Conservation (phyloP, 2,113 vertebrate species). For the Microtus richardsoni region DNA sequence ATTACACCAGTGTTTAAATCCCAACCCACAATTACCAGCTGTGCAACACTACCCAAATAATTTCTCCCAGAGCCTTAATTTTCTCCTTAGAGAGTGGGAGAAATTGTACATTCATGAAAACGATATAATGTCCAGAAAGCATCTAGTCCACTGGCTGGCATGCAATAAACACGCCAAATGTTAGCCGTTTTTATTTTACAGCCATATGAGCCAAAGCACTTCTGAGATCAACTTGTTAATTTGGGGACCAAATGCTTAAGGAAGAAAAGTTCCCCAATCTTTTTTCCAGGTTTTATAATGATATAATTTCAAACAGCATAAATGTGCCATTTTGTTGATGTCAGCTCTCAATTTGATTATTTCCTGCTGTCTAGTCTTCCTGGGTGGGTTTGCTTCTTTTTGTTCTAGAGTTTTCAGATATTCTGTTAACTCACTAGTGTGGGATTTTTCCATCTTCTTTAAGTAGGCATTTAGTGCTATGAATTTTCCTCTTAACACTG, state of each 20-base stretch:
- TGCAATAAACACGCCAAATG: not conserved
- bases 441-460: too few relatives aligned
- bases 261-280: not conserved
- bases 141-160: not conserved
- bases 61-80: not conserved
- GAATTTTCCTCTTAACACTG: too few relatives aligned
- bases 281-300: too few relatives aligned
- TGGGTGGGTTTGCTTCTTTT: too few relatives aligned
- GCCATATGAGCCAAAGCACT: not conserved
- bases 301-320: too few relatives aligned
- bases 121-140: not conserved
- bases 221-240: not conserved
- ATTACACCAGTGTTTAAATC: conserved; percentile 6
- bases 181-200: not conserved
- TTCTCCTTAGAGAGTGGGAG: not conserved
- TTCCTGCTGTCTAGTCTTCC: too few relatives aligned
- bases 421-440: too few relatives aligned
- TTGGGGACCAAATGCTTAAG: not conserved
- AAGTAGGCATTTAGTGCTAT: too few relatives aligned
- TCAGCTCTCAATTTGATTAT: too few relatives aligned
- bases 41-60: not conserved
- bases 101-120: not conserved
- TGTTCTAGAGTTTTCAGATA: too few relatives aligned
- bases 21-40: not conserved
- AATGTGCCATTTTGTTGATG: too few relatives aligned